Conservation (phyloP, 2,888 invertebrate genomes). For the Lycocerus yunnanus region DNA sequence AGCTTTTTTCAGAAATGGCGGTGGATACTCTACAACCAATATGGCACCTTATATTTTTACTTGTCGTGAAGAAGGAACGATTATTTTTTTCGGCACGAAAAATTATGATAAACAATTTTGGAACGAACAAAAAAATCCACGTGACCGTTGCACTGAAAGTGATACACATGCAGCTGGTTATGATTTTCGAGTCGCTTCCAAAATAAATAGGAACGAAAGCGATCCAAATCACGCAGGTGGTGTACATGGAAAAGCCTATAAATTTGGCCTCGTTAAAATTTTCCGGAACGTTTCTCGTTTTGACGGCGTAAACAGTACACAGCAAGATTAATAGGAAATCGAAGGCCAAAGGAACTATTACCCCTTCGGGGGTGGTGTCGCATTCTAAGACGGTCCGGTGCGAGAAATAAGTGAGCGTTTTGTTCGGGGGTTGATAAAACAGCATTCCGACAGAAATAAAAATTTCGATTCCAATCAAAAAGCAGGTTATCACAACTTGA, state of each 20-base stretch:
- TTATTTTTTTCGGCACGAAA: slow-evolving; percentile 78
- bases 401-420: slow-evolving; percentile 59
- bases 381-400: slow-evolving; percentile 66
- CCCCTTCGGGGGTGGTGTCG: slow-evolving; percentile 62
- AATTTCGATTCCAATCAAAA: slow-evolving; percentile 69
- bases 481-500: slow-evolving; percentile 67
- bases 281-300: slow-evolving; percentile 78
- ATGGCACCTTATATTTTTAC: slow-evolving; percentile 72
- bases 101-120: slow-evolving; percentile 77
- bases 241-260: slow-evolving; percentile 82
- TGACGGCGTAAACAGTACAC: slow-evolving; percentile 79
- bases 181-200: slow-evolving; percentile 67
- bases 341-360: slow-evolving; percentile 70
- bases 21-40: slow-evolving; percentile 62
- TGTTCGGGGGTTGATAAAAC: slow-evolving; percentile 63
- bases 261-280: slow-evolving; percentile 80
- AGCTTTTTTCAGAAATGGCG: slow-evolving; percentile 53
- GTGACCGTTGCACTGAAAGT: slow-evolving; percentile 75
- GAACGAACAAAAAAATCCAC: slow-evolving; percentile 73
- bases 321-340: slow-evolving; percentile 72
- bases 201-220: slow-evolving; percentile 80
- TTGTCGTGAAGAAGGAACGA: slow-evolving; percentile 73
- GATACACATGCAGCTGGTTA: slow-evolving; percentile 67
- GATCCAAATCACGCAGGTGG: slow-evolving; percentile 77
- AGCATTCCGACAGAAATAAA: slow-evolving; percentile 66